Conservation (phyloP, 2,888 invertebrate species). For the Tiphia femorata region DNA sequence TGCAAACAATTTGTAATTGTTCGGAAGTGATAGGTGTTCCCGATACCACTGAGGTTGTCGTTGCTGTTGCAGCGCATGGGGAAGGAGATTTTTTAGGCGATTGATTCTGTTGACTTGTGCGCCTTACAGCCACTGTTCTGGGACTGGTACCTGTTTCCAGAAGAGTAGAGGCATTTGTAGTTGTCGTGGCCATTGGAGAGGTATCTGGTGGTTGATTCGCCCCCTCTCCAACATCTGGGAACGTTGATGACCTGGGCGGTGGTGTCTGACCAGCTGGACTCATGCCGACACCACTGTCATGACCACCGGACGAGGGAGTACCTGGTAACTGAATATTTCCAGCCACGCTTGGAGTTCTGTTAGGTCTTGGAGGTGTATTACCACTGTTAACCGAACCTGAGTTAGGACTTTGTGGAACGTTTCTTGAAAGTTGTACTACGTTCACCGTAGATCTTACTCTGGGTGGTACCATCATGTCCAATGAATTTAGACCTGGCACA, state of each 20-base stretch:
- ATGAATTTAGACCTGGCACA: constrained; percentile 73
- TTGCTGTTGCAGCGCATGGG: constrained; percentile 37
- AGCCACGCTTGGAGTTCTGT: constrained; percentile 57
- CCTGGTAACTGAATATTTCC: constrained; percentile 62
- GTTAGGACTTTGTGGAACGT: constrained; percentile 63
- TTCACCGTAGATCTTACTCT: constrained; percentile 71
- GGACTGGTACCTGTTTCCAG: constrained; percentile 54
- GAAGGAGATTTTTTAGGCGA: constrained; percentile 63
- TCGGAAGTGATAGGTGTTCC: constrained; percentile 53
- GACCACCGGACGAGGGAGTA: constrained; percentile 65
- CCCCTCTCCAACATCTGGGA: constrained; percentile 65
- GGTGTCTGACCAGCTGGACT: constrained; percentile 66
- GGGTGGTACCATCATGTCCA: constrained; percentile 74
- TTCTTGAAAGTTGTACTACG: constrained; percentile 73
- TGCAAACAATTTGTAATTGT: constrained; percentile 61
- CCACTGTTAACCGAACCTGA: constrained; percentile 60
- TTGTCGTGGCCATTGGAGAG: constrained; percentile 55
- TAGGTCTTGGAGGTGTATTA: constrained; percentile 60
- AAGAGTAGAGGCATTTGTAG: constrained; percentile 50
- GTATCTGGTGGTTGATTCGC: constrained; percentile 62
- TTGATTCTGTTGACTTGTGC: constrained; percentile 50
- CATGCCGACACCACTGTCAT: constrained; percentile 66
- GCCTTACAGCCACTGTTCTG: constrained; percentile 37
- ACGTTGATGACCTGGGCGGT: constrained; percentile 57
- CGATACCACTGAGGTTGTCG: constrained; percentile 22